Evolutionary conservation across 2,888 invertebrate species (phyloP), one percentile per base, ranked within the genome.

Genomic region (Linnaemya vulpina): DNA sequence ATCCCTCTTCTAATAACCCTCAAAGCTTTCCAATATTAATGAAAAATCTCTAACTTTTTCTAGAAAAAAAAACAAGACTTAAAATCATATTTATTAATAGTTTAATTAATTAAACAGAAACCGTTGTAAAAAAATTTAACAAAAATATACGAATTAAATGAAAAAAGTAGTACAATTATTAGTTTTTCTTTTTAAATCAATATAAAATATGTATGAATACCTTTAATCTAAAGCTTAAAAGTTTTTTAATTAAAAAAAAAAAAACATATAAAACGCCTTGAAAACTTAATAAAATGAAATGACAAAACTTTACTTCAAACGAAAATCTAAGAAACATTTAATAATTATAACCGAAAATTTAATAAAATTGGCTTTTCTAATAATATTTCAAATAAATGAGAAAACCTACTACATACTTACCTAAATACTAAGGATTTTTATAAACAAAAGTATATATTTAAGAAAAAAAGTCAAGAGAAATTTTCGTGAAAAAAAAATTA

Each of bases 241-340:
- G 78, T 87, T 82, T 88, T 87, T 73, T 82, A 85, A 86, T 86
- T 87, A 87, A 88, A 88, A 88, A 83, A 88, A 88, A 83, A 38
- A 62, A 87, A 68, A 85, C 46, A 82, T 77, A 80, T 70, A 84
- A 70, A 87, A 87, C 83, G 86, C 87, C 87, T 87, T 87, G 86
- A 86, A 84, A 83, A 87, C 85, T 85, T 73, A 71, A 86, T 80
- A 80, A 79, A 86, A 81, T 49, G 58, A 30, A 86, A 68, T 83
- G 84, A 83, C 46, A 78, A 85, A 83, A 74, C 75, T 71, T 80
- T 79, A 78, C 75, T 78, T 68, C 85, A 81, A 82, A 71, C 9
- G 73, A 81, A 63, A 85, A 58, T 62, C 60, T 77, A 68, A 60
- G 9, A 76, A 84, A 81, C 78, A 83, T 68, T 60, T 60, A 84